phyloP scores from a whole-genome alignment of 2,888 invertebrate species.

The Lasioglossum zephyrum region DNA sequence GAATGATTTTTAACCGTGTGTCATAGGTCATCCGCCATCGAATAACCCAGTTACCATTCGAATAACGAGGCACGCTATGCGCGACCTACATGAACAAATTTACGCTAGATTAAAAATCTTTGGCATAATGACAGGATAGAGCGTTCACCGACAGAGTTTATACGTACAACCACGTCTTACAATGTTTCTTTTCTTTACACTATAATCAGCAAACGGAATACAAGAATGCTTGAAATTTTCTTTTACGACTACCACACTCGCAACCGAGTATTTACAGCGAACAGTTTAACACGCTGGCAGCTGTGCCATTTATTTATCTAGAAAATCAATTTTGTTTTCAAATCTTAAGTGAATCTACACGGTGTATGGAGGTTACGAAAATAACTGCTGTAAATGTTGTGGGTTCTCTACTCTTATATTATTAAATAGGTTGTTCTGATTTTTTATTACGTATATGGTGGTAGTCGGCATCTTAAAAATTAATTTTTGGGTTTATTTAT shows the following conservation, averaged over 20 bases:
- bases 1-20: not conserved
- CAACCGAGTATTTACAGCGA: not conserved
- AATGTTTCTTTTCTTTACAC: not conserved
- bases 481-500: not conserved
- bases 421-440: not conserved
- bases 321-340: not conserved
- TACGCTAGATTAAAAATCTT: conserved; percentile 23
- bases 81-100: conserved; percentile 68
- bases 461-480: not conserved
- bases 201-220: not conserved
- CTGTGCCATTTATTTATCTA: not conserved
- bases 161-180: not conserved
- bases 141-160: not conserved
- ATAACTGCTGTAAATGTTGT: not conserved
- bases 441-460: not conserved
- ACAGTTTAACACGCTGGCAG: not conserved
- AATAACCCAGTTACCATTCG: conserved; percentile 48
- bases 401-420: not conserved
- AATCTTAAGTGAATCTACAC: not conserved
- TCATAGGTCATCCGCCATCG: conserved; percentile 30
- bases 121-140: not conserved
- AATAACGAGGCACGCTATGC: conserved; percentile 46
- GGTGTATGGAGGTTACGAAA: not conserved
- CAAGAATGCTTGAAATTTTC: not conserved
- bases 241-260: not conserved